Base-by-base conservation (phyloP, 1,140 invertebrate species). In the Lepidurus arcticus region DNA sequence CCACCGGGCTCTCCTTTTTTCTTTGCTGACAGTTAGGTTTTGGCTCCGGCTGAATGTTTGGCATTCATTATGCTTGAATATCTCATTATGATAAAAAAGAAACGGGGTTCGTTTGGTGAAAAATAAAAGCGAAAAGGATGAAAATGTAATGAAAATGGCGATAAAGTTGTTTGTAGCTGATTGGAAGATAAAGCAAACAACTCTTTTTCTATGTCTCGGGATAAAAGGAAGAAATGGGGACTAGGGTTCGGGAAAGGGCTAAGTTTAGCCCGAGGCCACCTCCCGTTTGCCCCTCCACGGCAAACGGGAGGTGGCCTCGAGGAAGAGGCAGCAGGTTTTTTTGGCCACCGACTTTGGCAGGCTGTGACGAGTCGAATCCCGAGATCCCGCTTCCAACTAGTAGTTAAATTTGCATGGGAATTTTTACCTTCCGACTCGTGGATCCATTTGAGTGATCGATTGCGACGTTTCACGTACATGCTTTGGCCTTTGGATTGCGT, bases 381-480 rank as follows among this genome's bases (percentile, higher is more conserved):
- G 53, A 65, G 16, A 65, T 78, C 74, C 78, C 42, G 13, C 7
- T 80, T 43, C 13, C 1, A 21, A 80, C 24, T 76, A 42, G 42
- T 21, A 1, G 42, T 44, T 77, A 11, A 73, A 6, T 1, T 53
- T 76, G 90, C 88, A 85, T 93, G 92, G 87, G n/a, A n/a, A 16
- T 65, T 65, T 13, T 65, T 65, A 65, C 53, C 53, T 65, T 65
- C 53, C 6, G 53, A 65, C 53, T 95, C 93, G 83, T 96, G 94
- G 74, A 97, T 91, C 95, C 95, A 98, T 85, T 96, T 96, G 79
- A 93, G 91, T 7, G 95, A 95, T 82, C 93, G 88, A 83, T 96
- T 95, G 87, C 95, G 96, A 76, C 95, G 88, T 84, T 95, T 96
- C 81, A 95, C 94, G 84, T 96, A 98, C 96, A 97, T 98, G 81